Evolutionary conservation across 2,888 invertebrate species (phyloP).

Genomic region (Sturmia bella): DNA sequence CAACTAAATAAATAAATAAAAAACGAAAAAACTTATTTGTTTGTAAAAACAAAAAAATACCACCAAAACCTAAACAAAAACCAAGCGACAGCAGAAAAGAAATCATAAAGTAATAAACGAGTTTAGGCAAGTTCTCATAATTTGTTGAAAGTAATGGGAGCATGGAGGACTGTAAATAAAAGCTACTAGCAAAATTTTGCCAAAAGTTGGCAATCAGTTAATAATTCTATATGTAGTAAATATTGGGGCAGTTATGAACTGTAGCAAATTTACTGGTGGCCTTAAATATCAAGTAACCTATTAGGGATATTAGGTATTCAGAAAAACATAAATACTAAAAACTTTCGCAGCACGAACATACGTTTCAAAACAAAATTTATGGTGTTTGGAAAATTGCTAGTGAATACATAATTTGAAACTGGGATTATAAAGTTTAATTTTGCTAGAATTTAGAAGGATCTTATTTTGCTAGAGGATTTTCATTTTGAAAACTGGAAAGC

Average conservation of each 20-base stretch:
- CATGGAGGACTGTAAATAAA: constrained; percentile 52
- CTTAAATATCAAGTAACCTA: neutral
- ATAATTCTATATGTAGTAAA: constrained; percentile 27
- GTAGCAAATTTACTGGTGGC: neutral
- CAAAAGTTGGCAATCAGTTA: constrained; percentile 52
- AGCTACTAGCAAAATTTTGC: constrained; percentile 51
- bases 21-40: constrained; percentile 40
- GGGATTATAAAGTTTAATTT: too few relatives aligned
- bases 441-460: too few relatives aligned
- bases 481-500: too few relatives aligned
- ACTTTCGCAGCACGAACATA: too few relatives aligned
- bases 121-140: constrained; percentile 62
- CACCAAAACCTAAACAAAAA: neutral
- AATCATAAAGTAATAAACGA: constrained; percentile 40
- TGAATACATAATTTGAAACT: too few relatives aligned
- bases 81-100: neutral
- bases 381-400: too few relatives aligned
- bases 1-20: neutral
- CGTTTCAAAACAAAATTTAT: too few relatives aligned
- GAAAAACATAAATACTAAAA: too few relatives aligned
- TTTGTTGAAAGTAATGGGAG: constrained; percentile 61
- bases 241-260: too few relatives aligned
- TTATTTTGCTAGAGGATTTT: too few relatives aligned
- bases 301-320: neutral
- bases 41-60: constrained; percentile 11